These are phyloP conservation scores for Craterocephalus amniculus DNA, from an alignment of 2,797 vertebrate species.

Conservation along the genomic window DNA sequence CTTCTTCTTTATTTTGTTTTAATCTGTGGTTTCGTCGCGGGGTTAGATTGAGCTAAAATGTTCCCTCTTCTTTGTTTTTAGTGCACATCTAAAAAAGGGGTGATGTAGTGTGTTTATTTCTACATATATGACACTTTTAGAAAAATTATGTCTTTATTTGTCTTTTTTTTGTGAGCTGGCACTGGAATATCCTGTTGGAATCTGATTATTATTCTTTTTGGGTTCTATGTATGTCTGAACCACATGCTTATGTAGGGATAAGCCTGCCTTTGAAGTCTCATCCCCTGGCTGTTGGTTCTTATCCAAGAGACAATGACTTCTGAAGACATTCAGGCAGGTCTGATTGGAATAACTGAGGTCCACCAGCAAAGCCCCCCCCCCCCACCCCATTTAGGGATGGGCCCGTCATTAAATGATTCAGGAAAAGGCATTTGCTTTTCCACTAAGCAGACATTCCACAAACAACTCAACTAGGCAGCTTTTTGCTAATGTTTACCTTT, in stretches of 20 bases:
- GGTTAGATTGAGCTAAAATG: neutral
- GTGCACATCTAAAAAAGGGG: slow-evolving; percentile 1
- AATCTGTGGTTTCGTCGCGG: neutral
- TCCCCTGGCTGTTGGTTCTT: slow-evolving; percentile 49
- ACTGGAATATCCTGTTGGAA: slow-evolving; percentile 22
- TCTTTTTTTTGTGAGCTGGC: slow-evolving; percentile 16
- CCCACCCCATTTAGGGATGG: slow-evolving; percentile 64
- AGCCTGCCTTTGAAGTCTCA: slow-evolving; percentile 60
- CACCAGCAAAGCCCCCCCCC: slow-evolving; percentile 51
- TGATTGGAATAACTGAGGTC: slow-evolving; percentile 64
- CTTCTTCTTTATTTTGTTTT: slow-evolving; percentile 27
- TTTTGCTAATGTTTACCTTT: slow-evolving; percentile 32
- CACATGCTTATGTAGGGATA: slow-evolving; percentile 51
- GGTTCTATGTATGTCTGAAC: slow-evolving; percentile 44
- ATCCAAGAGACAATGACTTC: slow-evolving; percentile 50
- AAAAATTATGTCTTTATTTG: slow-evolving; percentile 21
- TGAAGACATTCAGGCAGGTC: slow-evolving; percentile 47
- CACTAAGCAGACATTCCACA: slow-evolving; percentile 51
- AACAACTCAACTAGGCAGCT: slow-evolving; percentile 26
- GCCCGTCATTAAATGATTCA: slow-evolving; percentile 66
- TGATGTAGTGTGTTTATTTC: neutral
- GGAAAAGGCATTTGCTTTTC: slow-evolving; percentile 66
- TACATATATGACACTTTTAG: neutral
- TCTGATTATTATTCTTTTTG: slow-evolving; percentile 46
- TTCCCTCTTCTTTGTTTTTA: slow-evolving; percentile 7